Evolutionary conservation across 1,140 invertebrate genomes (phyloP).

Genomic region (Lepeophtheirus salmonis): DNA sequence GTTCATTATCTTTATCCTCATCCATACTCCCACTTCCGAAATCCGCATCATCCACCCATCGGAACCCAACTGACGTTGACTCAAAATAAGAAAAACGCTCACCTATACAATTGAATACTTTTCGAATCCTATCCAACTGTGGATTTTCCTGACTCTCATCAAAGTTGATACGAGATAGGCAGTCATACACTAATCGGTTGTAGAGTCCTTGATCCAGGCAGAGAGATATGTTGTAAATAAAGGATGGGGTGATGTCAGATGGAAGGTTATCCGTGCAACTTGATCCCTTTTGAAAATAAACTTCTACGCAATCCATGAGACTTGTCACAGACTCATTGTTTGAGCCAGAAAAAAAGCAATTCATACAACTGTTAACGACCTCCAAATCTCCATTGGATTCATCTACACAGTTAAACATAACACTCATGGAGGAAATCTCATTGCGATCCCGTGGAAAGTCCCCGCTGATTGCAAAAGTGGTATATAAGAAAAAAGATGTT

Average conservation of each 20-base stretch:
- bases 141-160: not conserved
- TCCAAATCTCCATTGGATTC: not conserved
- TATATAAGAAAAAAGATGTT: too few species aligned
- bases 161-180: not conserved
- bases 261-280: not conserved
- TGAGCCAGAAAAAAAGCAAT: not conserved
- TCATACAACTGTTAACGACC: not conserved
- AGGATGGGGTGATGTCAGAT: not conserved
- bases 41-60: not conserved
- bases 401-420: not conserved
- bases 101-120: not conserved
- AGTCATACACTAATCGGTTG: not conserved
- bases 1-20: not conserved
- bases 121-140: not conserved
- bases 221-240: not conserved
- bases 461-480: not conserved
- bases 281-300: not conserved
- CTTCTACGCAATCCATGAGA: not conserved
- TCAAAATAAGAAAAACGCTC: not conserved
- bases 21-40: not conserved
- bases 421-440: not conserved
- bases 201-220: not conserved
- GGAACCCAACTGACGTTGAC: not conserved
- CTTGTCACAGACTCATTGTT: not conserved
- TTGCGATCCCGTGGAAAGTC: not conserved